Evolutionary conservation across 2,797 vertebrate genomes (phyloP).

Genomic region (Sebastiscus tertius): DNA sequence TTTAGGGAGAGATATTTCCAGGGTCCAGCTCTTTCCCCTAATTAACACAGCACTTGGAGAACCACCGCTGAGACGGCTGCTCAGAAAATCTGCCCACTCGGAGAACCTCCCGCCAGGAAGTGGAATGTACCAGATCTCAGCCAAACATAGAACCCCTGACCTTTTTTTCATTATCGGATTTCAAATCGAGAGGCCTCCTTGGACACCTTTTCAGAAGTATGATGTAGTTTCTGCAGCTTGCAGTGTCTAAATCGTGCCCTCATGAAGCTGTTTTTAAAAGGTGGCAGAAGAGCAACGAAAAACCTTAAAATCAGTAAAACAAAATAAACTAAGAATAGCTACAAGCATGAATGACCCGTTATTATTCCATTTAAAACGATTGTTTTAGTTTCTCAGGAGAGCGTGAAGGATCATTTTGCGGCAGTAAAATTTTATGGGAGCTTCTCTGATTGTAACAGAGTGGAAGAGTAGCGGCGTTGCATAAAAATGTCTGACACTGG

Average conservation of each 20-base stretch:
- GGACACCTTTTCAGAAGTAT: constrained; percentile 1
- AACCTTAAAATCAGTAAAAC: not conserved
- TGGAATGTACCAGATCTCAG: constrained; percentile 55
- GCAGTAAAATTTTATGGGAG: constrained; percentile 12
- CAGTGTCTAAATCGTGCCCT: not conserved
- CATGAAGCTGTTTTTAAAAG: not conserved
- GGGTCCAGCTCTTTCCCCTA: constrained; percentile 75
- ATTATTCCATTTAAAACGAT: not conserved
- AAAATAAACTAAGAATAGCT: not conserved
- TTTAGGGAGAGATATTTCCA: constrained; percentile 80
- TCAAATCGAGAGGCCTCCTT: constrained; percentile 30
- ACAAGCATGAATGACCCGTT: not conserved
- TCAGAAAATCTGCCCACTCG: constrained; percentile 57
- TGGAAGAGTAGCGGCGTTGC: not conserved
- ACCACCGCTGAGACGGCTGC: constrained; percentile 62
- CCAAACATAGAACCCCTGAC: constrained; percentile 56
- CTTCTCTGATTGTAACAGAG: constrained; percentile 8
- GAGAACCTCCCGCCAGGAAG: constrained; percentile 54
- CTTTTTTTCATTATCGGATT: constrained; percentile 52
- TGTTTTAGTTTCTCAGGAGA: constrained; percentile 1
- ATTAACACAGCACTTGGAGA: constrained; percentile 72
- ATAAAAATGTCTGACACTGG: constrained; percentile 35
- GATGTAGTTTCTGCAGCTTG: constrained; percentile 8
- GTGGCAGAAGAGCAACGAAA: not conserved
- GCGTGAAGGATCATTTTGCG: constrained; percentile 6